Base-by-base conservation (phyloP, 2,797 vertebrate genomes). In the Scarus forsteni region DNA sequence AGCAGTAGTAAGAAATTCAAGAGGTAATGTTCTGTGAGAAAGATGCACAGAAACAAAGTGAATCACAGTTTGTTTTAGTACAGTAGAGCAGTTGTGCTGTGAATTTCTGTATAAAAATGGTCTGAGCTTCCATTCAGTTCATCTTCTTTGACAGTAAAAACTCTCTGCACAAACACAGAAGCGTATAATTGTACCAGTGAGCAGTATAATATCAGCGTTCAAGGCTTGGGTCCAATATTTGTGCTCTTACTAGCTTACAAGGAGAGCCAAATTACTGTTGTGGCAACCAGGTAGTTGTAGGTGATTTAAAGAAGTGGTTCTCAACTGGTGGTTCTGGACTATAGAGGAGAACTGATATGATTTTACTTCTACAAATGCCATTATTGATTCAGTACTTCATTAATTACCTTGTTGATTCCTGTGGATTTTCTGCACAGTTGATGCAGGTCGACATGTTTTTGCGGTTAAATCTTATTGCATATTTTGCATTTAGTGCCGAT, bases 41-140 rank as follows among this genome's bases (percentile, higher is more conserved):
- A 88, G 70, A 88, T 84, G 45, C 73, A 76, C 66, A 83, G 79
- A 84, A 86, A 60, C 34, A 64, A 75, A 45, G 58, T 75, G 60
- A 80, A 84, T 92, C 91, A 90, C 85, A 92, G 87, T 90, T 92
- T 86, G 58, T 81, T 84, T 76, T 59, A 84, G 69, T 83, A 81
- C 74, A 89, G 66, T 83, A 61, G 55, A 87, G 50, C 55, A 70
- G 59, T 75, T 81, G 75, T 68, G 77, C 83, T 78, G 63, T 85
- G 55, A 84, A 34, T 82, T 69, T 79, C 48, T 65, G 55, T 79
- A 58, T 18, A 70, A 83, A n/a, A 71, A 70, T 69, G 71, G 49
- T 83, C 55, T 19, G 3, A 56, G 52, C 48, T 18, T 60, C 75
- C 15, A 54, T 10, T 6, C 54, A 54, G 40, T 60, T 79, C 40